Evolutionary conservation across 2,113 vertebrate genomes (phyloP).

Genomic region (Hippocampus guttulatus): DNA sequence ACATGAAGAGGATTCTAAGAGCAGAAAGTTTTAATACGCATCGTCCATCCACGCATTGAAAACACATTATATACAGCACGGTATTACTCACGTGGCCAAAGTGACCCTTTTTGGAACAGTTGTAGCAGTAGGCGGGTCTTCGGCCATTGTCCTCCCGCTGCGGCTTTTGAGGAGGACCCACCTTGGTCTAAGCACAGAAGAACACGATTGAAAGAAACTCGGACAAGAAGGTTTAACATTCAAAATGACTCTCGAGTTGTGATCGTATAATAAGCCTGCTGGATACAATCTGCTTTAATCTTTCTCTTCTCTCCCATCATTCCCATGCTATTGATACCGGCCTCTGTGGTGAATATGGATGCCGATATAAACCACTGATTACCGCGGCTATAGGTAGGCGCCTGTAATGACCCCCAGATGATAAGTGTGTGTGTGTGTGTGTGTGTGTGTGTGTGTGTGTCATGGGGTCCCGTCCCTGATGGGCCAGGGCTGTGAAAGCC

Average conservation of each 20-base stretch:
- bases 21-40: no score
- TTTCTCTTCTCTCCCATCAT: conserved; percentile 33
- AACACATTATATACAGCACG: neutral
- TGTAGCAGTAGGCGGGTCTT: conserved; percentile 66
- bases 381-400: conserved; percentile 64
- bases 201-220: conserved; percentile 1
- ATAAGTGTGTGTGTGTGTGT: conserved; percentile 57
- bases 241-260: neutral
- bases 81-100: conserved; percentile 68
- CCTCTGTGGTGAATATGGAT: conserved; percentile 45
- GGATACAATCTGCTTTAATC: conserved; percentile 18
- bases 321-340: conserved; percentile 50
- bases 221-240: conserved; percentile 12
- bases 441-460: conserved; percentile 36
- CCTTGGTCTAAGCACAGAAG: conserved; percentile 44
- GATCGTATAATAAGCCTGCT: neutral
- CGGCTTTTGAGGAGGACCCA: conserved; percentile 34
- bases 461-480: conserved; percentile 61
- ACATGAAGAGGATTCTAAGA: no score
- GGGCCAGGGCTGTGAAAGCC: conserved; percentile 71
- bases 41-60: neutral
- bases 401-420: conserved; percentile 73
- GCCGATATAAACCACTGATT: conserved; percentile 69
- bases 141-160: neutral
- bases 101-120: conserved; percentile 73